Conservation (phyloP, 2,797 vertebrate genomes). For the Mormyrops boulengeri region DNA sequence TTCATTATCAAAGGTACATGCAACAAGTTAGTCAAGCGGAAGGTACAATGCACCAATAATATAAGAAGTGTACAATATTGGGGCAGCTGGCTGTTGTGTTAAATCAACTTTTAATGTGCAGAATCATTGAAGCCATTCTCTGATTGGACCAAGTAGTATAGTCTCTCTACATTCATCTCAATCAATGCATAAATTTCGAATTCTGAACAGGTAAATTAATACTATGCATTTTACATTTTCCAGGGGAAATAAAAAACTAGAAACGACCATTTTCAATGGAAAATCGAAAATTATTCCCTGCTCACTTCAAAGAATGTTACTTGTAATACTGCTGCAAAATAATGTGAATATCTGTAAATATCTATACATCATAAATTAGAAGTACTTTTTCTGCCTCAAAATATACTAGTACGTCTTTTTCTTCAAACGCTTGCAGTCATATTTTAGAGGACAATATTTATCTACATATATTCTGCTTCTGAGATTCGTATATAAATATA, state of each 20-base stretch:
- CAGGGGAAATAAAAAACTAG: background rate
- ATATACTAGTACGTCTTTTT: background rate
- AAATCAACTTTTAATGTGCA: background rate
- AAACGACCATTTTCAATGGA: background rate
- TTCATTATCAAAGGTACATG: background rate
- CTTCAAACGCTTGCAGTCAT: background rate
- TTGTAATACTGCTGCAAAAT: background rate
- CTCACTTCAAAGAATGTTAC: background rate
- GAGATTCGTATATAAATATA: background rate
- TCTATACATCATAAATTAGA: background rate
- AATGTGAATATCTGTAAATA: background rate
- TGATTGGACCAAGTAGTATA: background rate
- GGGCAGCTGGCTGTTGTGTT: background rate
- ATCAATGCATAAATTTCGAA: background rate
- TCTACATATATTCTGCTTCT: background rate
- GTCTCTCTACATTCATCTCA: background rate
- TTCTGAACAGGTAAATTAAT: background rate
- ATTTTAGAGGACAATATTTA: background rate
- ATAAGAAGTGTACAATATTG: background rate
- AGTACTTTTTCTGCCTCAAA: background rate
- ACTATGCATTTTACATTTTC: background rate
- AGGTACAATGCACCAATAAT: background rate
- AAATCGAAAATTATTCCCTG: background rate
- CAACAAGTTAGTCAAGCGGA: background rate
- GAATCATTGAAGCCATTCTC: no score